These are phyloP conservation scores for Brachyrhaphis roseni DNA, from an alignment of 2,797 vertebrate species.

Conservation along the genomic window DNA sequence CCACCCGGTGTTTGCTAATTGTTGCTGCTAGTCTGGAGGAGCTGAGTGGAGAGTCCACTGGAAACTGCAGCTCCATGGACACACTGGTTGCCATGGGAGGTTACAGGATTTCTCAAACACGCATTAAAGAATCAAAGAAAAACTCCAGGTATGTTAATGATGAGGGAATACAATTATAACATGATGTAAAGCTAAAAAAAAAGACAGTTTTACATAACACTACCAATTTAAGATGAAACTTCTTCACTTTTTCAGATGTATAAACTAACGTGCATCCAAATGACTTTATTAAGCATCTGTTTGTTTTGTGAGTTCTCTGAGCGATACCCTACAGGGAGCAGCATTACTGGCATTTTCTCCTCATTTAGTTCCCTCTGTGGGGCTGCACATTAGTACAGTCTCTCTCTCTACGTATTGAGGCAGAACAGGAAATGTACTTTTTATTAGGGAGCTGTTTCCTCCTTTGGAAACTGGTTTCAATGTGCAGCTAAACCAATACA, in stretches of 20 bases:
- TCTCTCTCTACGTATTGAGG: conserved; percentile 15
- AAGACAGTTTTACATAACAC: neutral
- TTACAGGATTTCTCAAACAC: neutral
- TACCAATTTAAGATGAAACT: conserved; percentile 4
- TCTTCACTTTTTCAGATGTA: neutral
- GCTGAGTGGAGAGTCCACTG: no score
- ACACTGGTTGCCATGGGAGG: neutral
- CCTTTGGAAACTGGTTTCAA: conserved; percentile 12
- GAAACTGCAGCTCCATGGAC: neutral
- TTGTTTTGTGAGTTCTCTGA: conserved; percentile 13
- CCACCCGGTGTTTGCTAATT: neutral
- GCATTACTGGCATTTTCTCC: conserved; percentile 15
- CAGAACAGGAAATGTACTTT: conserved; percentile 51
- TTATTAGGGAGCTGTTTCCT: conserved; percentile 25
- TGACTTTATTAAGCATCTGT: conserved; percentile 23
- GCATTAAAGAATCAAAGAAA: neutral
- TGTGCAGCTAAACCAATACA: neutral
- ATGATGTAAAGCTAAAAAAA: neutral
- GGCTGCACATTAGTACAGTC: conserved; percentile 32
- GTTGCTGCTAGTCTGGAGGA: neutral
- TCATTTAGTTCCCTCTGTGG: conserved; percentile 28
- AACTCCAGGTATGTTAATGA: neutral
- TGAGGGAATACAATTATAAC: neutral
- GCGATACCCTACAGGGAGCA: conserved; percentile 10
- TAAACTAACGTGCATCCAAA: conserved; percentile 33